Percentiles rank a stretch among this genome's conserved stretches.
Conservation (phyloP, 2,888 invertebrate genomes). For the Parnassius mnemosyne region DNA sequence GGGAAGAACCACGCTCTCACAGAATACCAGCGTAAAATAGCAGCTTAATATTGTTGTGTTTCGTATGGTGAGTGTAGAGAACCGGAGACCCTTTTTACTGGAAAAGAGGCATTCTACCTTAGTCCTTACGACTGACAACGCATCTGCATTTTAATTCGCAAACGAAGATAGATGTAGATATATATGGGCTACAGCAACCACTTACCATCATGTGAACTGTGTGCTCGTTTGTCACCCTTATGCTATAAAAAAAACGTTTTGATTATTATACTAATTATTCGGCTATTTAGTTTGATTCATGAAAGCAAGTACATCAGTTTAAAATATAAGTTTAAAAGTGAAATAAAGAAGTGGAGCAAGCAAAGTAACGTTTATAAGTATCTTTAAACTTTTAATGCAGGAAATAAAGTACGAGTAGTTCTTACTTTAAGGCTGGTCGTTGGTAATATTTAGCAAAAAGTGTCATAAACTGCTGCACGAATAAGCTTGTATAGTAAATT, state of each 20-base stretch:
- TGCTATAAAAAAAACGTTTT: background rate
- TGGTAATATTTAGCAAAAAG: slow-evolving; percentile 3
- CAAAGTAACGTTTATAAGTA: slow-evolving; percentile 11
- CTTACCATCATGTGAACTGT: too few relatives aligned
- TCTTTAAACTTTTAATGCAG: slow-evolving; percentile 8
- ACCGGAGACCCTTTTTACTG: too few relatives aligned
- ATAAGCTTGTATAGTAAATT: background rate
- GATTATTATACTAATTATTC: background rate
- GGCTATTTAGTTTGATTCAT: slow-evolving; percentile 2
- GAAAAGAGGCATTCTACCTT: too few relatives aligned
- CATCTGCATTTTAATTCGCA: too few relatives aligned
- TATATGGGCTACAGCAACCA: too few relatives aligned
- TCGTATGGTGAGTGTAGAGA: too few relatives aligned
- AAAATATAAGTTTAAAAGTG: background rate
- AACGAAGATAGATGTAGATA: too few relatives aligned
- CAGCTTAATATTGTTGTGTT: too few relatives aligned
- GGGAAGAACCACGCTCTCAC: too few relatives aligned
- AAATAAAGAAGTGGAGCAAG: slow-evolving; percentile 6
- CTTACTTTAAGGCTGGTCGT: background rate
- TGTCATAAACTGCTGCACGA: background rate
- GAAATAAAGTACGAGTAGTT: slow-evolving; percentile 4
- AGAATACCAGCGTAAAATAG: too few relatives aligned
- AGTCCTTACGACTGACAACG: too few relatives aligned
- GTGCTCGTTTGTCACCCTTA: too few relatives aligned
- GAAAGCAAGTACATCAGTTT: background rate